Conservation (phyloP, 2,888 invertebrate species). For the Xanthorhoe designata region DNA sequence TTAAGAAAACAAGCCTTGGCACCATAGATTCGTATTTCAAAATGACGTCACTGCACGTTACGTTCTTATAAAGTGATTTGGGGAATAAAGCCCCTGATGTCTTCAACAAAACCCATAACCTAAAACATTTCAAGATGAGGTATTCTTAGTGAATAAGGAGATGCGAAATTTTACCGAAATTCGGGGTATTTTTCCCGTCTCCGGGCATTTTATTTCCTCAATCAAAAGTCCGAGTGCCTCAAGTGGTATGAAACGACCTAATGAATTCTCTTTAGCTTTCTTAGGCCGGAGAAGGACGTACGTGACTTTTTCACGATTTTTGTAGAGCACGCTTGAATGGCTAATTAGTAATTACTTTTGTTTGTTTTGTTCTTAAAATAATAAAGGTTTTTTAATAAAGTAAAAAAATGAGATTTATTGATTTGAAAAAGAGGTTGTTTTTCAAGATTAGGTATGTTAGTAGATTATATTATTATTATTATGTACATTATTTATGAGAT, state of each 20-base stretch:
- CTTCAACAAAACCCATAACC: too few relatives aligned
- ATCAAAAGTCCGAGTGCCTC: conserved; percentile 79
- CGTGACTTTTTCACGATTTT: conserved; percentile 54
- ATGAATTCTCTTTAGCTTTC: conserved; percentile 75
- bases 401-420: too few relatives aligned
- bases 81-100: too few relatives aligned
- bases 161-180: conserved; percentile 23
- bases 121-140: not conserved
- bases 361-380: not conserved
- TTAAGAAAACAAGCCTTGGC: too few relatives aligned
- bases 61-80: too few relatives aligned
- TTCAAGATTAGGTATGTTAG: too few relatives aligned
- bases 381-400: too few relatives aligned
- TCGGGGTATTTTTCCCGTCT: conserved; percentile 34
- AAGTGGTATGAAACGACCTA: conserved; percentile 76
- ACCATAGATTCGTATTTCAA: too few relatives aligned
- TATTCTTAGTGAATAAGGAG: not conserved
- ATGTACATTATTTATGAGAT: too few relatives aligned
- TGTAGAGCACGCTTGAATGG: conserved; percentile 21
- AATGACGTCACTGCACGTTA: too few relatives aligned
- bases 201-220: conserved; percentile 78
- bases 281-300: conserved; percentile 49
- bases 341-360: conserved; percentile 20
- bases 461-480: too few relatives aligned
- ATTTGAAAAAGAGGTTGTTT: too few relatives aligned